Evolutionary conservation across 1,140 invertebrate species (phyloP).

Genomic region (Ceratina japonica): DNA sequence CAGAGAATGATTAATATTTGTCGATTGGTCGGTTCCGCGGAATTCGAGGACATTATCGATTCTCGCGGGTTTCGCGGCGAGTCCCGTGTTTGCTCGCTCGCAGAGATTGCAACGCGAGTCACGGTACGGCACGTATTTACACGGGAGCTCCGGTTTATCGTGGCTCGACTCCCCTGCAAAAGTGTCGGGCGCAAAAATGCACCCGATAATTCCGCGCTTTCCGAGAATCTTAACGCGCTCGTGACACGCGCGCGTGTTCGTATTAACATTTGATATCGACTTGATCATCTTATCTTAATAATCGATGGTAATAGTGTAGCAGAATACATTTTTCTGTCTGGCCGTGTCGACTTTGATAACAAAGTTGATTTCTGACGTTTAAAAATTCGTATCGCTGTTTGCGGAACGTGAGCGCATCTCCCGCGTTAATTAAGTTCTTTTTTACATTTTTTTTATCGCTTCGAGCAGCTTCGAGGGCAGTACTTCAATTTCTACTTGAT

Average conservation of each 20-base stretch:
- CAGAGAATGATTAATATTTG: too few relatives aligned
- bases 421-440: not conserved
- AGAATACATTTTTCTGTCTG: not conserved
- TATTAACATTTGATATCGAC: too few relatives aligned
- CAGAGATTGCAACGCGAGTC: constrained; percentile 25
- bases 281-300: too few relatives aligned
- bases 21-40: not conserved
- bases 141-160: constrained; percentile 4
- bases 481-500: not conserved
- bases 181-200: not conserved
- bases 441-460: not conserved
- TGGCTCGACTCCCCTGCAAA: not conserved
- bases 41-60: constrained; percentile 34
- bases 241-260: not conserved
- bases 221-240: not conserved
- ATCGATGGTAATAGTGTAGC: not conserved
- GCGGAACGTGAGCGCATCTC: not conserved
- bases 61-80: constrained; percentile 7
- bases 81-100: constrained; percentile 38
- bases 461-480: not conserved
- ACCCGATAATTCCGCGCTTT: not conserved
- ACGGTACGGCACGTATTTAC: constrained; percentile 35
- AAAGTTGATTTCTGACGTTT: not conserved
- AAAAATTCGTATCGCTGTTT: not conserved
- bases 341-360: not conserved